Evolutionary conservation across 2,113 vertebrate genomes (phyloP).

Genomic region (Corythornis vintsioides): DNA sequence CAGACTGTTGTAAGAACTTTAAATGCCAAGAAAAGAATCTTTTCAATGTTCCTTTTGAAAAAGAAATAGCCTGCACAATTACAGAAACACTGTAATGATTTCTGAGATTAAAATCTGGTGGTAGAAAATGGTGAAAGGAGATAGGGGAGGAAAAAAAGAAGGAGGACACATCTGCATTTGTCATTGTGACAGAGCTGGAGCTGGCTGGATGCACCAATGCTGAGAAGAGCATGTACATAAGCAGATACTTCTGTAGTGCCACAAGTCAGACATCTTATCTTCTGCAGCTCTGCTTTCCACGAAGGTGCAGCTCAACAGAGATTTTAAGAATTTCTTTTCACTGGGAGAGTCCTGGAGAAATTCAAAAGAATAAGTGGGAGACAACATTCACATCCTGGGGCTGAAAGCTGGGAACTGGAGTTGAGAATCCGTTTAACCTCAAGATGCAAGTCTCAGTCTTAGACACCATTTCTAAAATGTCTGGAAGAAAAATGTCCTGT

Average conservation of each 20-base stretch:
- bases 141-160: neutral
- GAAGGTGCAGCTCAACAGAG: neutral
- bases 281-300: neutral
- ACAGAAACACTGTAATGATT: neutral
- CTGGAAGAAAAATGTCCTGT: neutral
- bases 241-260: neutral
- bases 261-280: neutral
- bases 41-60: neutral
- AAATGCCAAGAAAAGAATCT: neutral
- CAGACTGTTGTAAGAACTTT: neutral
- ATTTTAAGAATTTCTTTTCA: neutral
- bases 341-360: neutral
- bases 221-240: neutral
- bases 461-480: neutral
- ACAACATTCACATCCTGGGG: neutral
- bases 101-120: neutral
- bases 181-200: neutral
- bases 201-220: neutral
- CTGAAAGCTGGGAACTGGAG: neutral
- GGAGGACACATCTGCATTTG: neutral
- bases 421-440: neutral
- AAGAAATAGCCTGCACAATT: neutral
- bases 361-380: neutral
- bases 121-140: neutral
- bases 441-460: neutral